These are phyloP conservation scores for Molanna angustata DNA, from an alignment of 2,888 invertebrate species.

Conservation along the genomic window DNA sequence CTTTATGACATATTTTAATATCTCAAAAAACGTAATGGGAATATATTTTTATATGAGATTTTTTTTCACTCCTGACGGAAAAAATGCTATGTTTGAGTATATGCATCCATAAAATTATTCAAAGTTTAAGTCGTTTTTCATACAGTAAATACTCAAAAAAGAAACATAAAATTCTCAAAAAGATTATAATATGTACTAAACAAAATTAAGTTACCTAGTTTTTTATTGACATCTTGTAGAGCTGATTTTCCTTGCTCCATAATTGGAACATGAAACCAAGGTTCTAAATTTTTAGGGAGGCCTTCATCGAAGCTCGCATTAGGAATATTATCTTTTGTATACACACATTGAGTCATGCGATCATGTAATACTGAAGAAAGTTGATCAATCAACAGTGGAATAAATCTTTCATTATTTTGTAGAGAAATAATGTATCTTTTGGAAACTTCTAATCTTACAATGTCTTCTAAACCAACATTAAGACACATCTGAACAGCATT, in stretches of 20 bases:
- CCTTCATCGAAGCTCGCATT: slow-evolving; percentile 66
- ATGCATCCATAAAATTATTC: too few relatives aligned
- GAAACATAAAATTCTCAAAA: slow-evolving; percentile 4
- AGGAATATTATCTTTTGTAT: slow-evolving; percentile 64
- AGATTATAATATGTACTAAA: neutral
- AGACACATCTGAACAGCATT: slow-evolving; percentile 94
- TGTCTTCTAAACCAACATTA: slow-evolving; percentile 72
- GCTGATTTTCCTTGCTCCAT: slow-evolving; percentile 72
- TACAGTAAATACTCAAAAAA: slow-evolving; percentile 7
- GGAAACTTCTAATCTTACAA: slow-evolving; percentile 80
- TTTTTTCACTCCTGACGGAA: too few relatives aligned
- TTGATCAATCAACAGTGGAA: slow-evolving; percentile 44
- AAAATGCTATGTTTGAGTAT: too few relatives aligned
- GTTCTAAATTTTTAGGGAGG: slow-evolving; percentile 59
- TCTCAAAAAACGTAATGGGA: too few relatives aligned
- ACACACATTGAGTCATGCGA: slow-evolving; percentile 91
- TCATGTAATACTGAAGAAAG: slow-evolving; percentile 73
- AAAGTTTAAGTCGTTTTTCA: too few relatives aligned
- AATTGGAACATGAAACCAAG: slow-evolving; percentile 84
- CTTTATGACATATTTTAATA: too few relatives aligned
- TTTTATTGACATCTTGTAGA: slow-evolving; percentile 74
- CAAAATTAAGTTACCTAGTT: slow-evolving; percentile 57
- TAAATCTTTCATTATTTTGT: slow-evolving; percentile 41
- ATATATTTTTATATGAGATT: too few relatives aligned
- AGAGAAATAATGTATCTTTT: slow-evolving; percentile 70